phyloP scores from a whole-genome alignment of 2,113 vertebrate genomes.

The Pseudorasbora parva region DNA sequence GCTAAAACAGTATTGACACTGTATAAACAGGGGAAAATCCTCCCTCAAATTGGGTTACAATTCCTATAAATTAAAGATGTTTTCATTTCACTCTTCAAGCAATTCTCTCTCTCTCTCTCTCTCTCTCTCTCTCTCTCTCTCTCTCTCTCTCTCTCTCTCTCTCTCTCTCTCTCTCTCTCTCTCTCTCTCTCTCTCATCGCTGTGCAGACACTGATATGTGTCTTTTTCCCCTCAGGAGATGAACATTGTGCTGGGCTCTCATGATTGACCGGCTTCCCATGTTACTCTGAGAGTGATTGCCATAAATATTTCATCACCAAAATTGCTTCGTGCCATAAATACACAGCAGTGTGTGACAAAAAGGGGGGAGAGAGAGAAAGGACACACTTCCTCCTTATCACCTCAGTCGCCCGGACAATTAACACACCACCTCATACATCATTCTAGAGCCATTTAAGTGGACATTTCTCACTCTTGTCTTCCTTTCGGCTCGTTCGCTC shows the following conservation, averaged over 20 bases:
- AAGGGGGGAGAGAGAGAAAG: slow-evolving; percentile 51
- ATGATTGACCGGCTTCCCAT: slow-evolving; percentile 54
- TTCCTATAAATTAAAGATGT: slow-evolving; percentile 45
- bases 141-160: not conserved
- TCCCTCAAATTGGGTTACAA: slow-evolving; percentile 41
- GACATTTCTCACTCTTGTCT: slow-evolving; percentile 56
- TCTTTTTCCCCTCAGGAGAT: slow-evolving; percentile 39
- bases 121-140: not conserved
- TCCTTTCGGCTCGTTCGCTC: slow-evolving; percentile 65
- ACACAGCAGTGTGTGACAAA: slow-evolving; percentile 53
- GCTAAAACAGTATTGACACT: slow-evolving; percentile 42
- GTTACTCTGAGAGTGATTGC: slow-evolving; percentile 59
- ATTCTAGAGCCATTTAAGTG: slow-evolving; percentile 66
- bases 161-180: not conserved
- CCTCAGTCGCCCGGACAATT: slow-evolving; percentile 66
- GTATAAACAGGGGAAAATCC: slow-evolving; percentile 46
- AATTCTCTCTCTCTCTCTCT: not conserved
- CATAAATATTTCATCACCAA: slow-evolving; percentile 71
- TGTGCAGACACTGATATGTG: slow-evolving; percentile 37
- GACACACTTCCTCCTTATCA: slow-evolving; percentile 61
- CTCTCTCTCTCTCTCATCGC: not conserved
- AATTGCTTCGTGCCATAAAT: slow-evolving; percentile 72
- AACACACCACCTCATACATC: slow-evolving; percentile 67
- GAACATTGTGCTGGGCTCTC: slow-evolving; percentile 48
- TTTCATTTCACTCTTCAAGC: slow-evolving; percentile 45